Percentiles rank a stretch among this genome's conserved stretches.
phyloP scores from a whole-genome alignment of 2,888 invertebrate species.

The Ceratothoa steindachneri region DNA sequence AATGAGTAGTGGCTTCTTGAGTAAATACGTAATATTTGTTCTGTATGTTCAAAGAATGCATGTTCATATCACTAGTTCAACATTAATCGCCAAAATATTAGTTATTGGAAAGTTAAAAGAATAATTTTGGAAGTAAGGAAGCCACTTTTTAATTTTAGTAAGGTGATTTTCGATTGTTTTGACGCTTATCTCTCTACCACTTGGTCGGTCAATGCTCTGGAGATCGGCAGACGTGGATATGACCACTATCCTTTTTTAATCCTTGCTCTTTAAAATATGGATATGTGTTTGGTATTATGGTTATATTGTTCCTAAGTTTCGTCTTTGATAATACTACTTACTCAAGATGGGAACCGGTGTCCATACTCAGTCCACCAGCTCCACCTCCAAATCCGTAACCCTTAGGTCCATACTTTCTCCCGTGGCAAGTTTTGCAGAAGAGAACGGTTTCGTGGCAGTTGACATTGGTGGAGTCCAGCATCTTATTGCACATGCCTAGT shows the following conservation, averaged over 20 bases:
- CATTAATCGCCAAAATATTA: too few species aligned
- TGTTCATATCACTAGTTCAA: too few species aligned
- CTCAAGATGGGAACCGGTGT: slow-evolving; percentile 78
- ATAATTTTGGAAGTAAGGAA: too few species aligned
- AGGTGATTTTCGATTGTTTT: too few species aligned
- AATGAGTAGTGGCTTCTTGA: too few species aligned
- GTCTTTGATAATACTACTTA: slow-evolving; percentile 26
- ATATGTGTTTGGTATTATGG: background rate
- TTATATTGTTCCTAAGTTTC: background rate
- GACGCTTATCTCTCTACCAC: too few species aligned
- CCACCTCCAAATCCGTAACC: slow-evolving; percentile 95
- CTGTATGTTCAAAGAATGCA: too few species aligned
- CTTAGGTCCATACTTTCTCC: slow-evolving; percentile 95
- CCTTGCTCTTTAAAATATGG: background rate
- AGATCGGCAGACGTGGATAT: background rate
- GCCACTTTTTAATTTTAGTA: too few species aligned
- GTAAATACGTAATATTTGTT: too few species aligned
- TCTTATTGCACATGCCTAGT: slow-evolving; percentile 89
- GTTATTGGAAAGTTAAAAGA: too few species aligned
- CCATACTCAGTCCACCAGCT: slow-evolving; percentile 94
- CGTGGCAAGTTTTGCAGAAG: slow-evolving; percentile 96
- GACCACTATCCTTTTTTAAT: background rate
- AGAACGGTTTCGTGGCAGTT: slow-evolving; percentile 94
- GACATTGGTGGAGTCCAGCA: slow-evolving; percentile 97
- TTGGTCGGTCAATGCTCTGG: too few species aligned